Evolutionary conservation across 1,140 invertebrate genomes (phyloP).

Genomic region (Lucilia cuprina): DNA sequence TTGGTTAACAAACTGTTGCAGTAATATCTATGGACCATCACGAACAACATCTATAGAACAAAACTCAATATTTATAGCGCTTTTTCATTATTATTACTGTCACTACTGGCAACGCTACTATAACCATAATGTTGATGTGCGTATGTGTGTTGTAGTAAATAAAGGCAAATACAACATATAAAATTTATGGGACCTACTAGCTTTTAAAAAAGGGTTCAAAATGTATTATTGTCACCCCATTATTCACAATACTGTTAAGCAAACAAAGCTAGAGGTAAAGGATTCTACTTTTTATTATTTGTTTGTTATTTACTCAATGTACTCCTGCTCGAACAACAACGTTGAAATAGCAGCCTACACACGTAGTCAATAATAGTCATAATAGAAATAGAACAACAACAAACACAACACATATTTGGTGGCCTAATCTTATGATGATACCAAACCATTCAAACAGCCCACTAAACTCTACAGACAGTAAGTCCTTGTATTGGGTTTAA

Average conservation of each 20-base stretch:
- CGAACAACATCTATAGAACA: not conserved
- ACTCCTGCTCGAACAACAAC: not conserved
- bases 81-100: constrained; percentile 1
- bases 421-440: constrained; percentile 27
- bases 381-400: not conserved
- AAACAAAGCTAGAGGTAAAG: not conserved
- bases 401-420: constrained; percentile 13
- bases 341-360: not conserved
- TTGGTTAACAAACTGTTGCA: constrained; percentile 26
- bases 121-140: not conserved
- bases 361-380: constrained; percentile 29
- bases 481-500: not conserved
- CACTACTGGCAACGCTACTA: not conserved
- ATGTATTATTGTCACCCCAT: constrained; percentile 34
- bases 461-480: not conserved
- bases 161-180: not conserved
- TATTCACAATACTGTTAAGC: not conserved
- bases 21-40: not conserved
- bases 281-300: not conserved
- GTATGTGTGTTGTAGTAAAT: not conserved
- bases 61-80: constrained; percentile 30
- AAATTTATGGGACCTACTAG: constrained; percentile 30
- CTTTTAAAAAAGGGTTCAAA: constrained; percentile 27
- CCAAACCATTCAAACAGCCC: not conserved
- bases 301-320: not conserved